Conservation (phyloP, 1,140 invertebrate species). For the Cydia amplana region DNA sequence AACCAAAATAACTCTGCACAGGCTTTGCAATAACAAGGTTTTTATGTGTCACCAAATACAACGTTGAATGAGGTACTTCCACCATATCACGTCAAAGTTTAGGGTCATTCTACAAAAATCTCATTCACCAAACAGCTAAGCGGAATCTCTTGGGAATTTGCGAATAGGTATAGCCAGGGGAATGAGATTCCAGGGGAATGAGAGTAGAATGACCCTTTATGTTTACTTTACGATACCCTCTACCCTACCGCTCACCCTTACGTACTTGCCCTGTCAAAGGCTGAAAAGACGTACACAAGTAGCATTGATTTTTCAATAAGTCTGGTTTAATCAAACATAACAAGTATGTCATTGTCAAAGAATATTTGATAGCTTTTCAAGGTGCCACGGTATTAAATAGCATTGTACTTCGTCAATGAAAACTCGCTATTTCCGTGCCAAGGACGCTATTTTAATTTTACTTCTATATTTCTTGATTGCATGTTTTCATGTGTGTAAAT, state of each 20-base stretch:
- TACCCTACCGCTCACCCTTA: too few relatives aligned
- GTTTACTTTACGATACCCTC: neutral
- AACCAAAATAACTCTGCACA: too few relatives aligned
- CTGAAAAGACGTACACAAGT: neutral
- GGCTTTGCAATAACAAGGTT: too few relatives aligned
- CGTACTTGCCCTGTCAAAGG: neutral
- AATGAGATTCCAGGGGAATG: too few relatives aligned
- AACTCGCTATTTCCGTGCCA: conserved; percentile 5
- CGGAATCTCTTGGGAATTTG: too few relatives aligned
- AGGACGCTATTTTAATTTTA: neutral
- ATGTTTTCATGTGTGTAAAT: neutral
- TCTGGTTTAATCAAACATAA: neutral
- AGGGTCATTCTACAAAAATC: too few relatives aligned
- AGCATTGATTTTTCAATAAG: neutral
- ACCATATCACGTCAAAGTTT: too few relatives aligned
- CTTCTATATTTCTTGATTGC: neutral
- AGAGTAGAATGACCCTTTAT: neutral
- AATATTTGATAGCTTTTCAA: conserved; percentile 15
- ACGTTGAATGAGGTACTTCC: too few relatives aligned
- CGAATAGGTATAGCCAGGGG: too few relatives aligned
- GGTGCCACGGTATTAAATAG: neutral
- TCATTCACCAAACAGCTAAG: too few relatives aligned
- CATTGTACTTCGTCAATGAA: conserved; percentile 3
- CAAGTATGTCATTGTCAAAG: conserved; percentile 9
- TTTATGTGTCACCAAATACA: too few relatives aligned